Base-by-base conservation (phyloP, 2,888 invertebrate species). In the Latrodectus elegans region DNA sequence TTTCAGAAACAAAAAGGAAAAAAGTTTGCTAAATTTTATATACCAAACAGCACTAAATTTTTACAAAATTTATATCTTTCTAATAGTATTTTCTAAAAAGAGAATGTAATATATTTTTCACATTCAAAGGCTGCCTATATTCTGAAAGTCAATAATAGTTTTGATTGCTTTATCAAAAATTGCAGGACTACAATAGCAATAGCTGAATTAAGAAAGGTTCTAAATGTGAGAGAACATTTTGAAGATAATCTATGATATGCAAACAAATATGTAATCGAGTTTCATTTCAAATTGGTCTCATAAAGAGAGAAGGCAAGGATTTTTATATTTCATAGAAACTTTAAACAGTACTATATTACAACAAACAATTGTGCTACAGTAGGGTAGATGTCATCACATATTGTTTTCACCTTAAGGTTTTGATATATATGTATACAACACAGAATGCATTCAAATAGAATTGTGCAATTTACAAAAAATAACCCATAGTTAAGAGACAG, bases 311-410 rank as follows among this genome's bases (percentile, higher is more conserved):
- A 86, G 85, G 85, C 85, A 86, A 80, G 76, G 80, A 76, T 80
- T 86, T 78, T 75, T 73, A 68, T 64, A 80, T 65, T 71, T 86
- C 70, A 80, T 80, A 86, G 85, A 86, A 86, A 86, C 85, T 76
- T 86, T 79, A 86, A 86, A 86, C 75, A 79, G 79, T 85, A 74
- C 79, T 85, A 85, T 75, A 79, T 73, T 79, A 75, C 74, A 86
- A 80, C 80, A 84, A 84, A 84, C 84, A 86, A 80, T 80, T 86
- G 85, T 86, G 85, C 85, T 86, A 86, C 80, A 80, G 70, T 86
- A 76, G 60, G 60, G 85, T 86, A 80, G 75, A 85, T 75, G 70
- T 81, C 81, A 81, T 81, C 81, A 81, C 81, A 81, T 81, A 68
- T 51, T 80, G 67, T 81, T 81, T 81, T 74, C 81, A 73, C 67